Conservation (phyloP, 2,797 vertebrate genomes). For the Gallinago solitaria region DNA sequence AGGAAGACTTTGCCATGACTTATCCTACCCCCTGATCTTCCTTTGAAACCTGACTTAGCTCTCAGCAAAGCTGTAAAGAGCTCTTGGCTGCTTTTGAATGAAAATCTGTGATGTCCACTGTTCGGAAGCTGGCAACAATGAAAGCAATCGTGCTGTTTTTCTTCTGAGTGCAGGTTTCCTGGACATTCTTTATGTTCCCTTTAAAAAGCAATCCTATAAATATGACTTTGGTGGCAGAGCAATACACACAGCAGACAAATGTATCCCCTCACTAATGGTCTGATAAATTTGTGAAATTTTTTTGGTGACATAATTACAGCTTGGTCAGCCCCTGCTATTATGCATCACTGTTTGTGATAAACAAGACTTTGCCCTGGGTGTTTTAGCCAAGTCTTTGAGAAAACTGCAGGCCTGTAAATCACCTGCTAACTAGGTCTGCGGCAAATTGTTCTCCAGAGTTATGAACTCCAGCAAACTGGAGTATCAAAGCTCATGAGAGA, state of each 20-base stretch:
- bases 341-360: slow-evolving; percentile 40
- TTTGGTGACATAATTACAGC: slow-evolving; percentile 44
- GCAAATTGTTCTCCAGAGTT: not conserved
- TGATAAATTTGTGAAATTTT: slow-evolving; percentile 54
- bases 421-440: not conserved
- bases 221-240: slow-evolving; percentile 49
- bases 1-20: not conserved
- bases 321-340: slow-evolving; percentile 34
- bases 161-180: slow-evolving; percentile 14
- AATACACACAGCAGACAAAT: slow-evolving; percentile 45
- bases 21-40: slow-evolving; percentile 7
- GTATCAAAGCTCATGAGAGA: not conserved
- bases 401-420: slow-evolving; percentile 48
- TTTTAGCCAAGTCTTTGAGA: slow-evolving; percentile 40
- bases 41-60: slow-evolving; percentile 10
- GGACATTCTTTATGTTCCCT: slow-evolving; percentile 43
- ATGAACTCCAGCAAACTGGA: not conserved
- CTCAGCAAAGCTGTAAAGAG: not conserved
- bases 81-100: slow-evolving; percentile 38
- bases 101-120: slow-evolving; percentile 40
- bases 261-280: slow-evolving; percentile 3
- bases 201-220: slow-evolving; percentile 60
- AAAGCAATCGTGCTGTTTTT: slow-evolving; percentile 36
- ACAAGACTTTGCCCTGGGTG: slow-evolving; percentile 19
- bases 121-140: slow-evolving; percentile 33